Evolutionary conservation across 2,888 invertebrate species (phyloP).

Genomic region (Eupsilia transversa): DNA sequence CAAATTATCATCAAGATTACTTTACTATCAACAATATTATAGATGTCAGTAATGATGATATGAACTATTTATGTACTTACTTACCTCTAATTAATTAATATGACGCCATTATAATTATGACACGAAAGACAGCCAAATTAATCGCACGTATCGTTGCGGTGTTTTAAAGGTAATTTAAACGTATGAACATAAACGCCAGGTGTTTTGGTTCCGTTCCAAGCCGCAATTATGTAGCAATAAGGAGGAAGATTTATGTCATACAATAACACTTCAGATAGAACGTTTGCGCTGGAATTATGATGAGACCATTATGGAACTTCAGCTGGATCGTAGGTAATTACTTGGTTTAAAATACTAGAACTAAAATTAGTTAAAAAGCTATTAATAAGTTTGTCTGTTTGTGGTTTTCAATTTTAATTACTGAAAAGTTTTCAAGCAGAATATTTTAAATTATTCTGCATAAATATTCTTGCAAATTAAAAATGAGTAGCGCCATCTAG

Average conservation of each 20-base stretch:
- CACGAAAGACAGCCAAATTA: slow-evolving; percentile 36
- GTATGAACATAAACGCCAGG: slow-evolving; percentile 23
- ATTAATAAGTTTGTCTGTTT: too few relatives aligned
- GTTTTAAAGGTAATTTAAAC: slow-evolving; percentile 41
- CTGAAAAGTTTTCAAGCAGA: neutral
- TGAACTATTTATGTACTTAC: neutral
- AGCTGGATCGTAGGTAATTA: neutral
- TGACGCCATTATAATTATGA: neutral
- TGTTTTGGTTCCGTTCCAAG: slow-evolving; percentile 27
- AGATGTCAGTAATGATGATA: neutral
- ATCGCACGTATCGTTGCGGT: slow-evolving; percentile 41
- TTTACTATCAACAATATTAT: neutral
- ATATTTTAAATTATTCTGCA: neutral
- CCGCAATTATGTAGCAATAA: slow-evolving; percentile 36
- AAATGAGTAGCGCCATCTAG: slow-evolving; percentile 38
- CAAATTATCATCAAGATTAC: too few relatives aligned
- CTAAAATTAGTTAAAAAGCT: neutral
- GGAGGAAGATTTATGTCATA: slow-evolving; percentile 27
- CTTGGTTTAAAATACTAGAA: neutral
- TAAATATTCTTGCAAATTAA: neutral
- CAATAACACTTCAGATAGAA: slow-evolving; percentile 21
- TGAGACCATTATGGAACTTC: neutral
- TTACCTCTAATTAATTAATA: slow-evolving; percentile 5
- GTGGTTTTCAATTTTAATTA: neutral
- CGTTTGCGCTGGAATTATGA: slow-evolving; percentile 5